These are phyloP conservation scores for Cosmia trapezina DNA, from an alignment of 2,888 invertebrate genomes.

Conservation along the genomic window DNA sequence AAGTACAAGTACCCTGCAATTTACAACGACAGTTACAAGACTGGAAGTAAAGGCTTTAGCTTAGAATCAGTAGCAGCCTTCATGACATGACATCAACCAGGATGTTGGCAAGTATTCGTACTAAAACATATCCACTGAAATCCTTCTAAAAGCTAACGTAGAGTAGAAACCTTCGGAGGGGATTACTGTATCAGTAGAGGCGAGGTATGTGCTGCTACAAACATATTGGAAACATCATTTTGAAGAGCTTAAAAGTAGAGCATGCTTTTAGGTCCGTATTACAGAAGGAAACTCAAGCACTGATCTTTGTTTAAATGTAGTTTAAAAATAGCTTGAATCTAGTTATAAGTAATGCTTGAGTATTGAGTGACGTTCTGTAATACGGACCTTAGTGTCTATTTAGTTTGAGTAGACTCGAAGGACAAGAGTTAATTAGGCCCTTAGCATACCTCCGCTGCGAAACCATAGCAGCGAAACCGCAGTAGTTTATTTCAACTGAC, in stretches of 20 bases:
- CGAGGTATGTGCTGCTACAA: background rate
- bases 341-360: no score
- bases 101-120: conserved; percentile 25
- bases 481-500: no score
- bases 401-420: conserved; percentile 17
- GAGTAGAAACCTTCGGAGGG: conserved; percentile 18
- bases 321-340: no score
- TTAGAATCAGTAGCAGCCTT: conserved; percentile 2
- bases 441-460: no score
- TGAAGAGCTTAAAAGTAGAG: conserved; percentile 18
- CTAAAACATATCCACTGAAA: conserved; percentile 20
- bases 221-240: conserved; percentile 22
- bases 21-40: conserved; percentile 14
- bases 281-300: no score
- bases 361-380: no score
- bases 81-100: conserved; percentile 16
- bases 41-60: conserved; percentile 9
- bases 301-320: no score
- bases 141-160: conserved; percentile 29
- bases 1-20: conserved; percentile 10
- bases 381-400: conserved; percentile 23
- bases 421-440: conserved; percentile 2
- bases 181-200: conserved; percentile 31
- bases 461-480: no score
- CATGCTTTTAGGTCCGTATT: no score